Evolutionary conservation across 2,888 invertebrate genomes (phyloP).

Genomic region (Chirona hameri): DNA sequence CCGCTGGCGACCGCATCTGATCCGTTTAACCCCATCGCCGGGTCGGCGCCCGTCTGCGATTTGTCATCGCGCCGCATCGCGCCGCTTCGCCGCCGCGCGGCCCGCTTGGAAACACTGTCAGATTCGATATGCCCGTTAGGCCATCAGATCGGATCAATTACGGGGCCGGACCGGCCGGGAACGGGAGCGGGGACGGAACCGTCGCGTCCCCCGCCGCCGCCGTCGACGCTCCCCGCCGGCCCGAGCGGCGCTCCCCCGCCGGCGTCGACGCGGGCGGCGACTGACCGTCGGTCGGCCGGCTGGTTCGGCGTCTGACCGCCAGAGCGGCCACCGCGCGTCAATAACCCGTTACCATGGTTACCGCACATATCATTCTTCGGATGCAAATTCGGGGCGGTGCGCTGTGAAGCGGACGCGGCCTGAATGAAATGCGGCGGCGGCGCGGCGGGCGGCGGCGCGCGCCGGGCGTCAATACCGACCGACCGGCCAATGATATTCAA

Average conservation of each 20-base stretch:
- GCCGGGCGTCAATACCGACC: neutral
- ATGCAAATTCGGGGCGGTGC: slow-evolving; percentile 23
- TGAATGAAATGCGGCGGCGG: slow-evolving; percentile 5
- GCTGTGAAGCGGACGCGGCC: slow-evolving; percentile 14
- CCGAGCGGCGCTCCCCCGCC: neutral
- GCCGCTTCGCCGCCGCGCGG: neutral
- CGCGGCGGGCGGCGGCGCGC: neutral
- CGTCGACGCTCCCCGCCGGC: neutral
- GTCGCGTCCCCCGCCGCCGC: neutral
- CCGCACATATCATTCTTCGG: slow-evolving; percentile 28
- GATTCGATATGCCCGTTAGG: slow-evolving; percentile 13
- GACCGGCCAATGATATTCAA: slow-evolving; percentile 25
- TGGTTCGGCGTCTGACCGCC: slow-evolving; percentile 23
- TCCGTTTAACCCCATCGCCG: neutral
- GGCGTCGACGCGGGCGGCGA: neutral
- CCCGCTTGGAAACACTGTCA: neutral
- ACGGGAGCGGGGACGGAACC: neutral
- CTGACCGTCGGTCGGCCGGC: neutral
- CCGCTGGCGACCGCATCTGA: neutral
- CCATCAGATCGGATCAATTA: slow-evolving; percentile 13
- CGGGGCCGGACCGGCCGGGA: neutral
- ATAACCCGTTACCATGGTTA: slow-evolving; percentile 27
- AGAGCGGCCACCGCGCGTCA: slow-evolving; percentile 13
- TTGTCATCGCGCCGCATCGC: neutral
- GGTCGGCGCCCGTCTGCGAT: neutral